Percentiles rank a stretch among this genome's conserved stretches.
Conservation (phyloP, 2,797 vertebrate species). For the Threskiornis aethiopicus region DNA sequence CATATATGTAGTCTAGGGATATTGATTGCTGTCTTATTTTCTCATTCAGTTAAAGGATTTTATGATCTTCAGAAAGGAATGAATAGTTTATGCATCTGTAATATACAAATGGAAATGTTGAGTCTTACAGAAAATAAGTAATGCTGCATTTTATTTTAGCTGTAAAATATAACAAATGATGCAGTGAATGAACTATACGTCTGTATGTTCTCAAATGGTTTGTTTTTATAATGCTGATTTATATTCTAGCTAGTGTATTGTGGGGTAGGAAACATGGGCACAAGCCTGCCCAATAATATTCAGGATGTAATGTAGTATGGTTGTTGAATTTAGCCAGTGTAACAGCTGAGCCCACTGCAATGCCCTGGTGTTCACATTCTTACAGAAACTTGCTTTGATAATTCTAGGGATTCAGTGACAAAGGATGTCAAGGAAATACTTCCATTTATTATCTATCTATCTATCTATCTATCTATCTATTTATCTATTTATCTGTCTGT, state of each 20-base stretch:
- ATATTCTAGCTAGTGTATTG: not conserved
- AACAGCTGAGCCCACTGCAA: not conserved
- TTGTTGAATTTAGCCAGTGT: not conserved
- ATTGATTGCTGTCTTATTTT: not conserved
- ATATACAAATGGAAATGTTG: not conserved
- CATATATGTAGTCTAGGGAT: not conserved
- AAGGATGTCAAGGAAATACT: not conserved
- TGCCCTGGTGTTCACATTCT: not conserved
- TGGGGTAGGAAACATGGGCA: not conserved
- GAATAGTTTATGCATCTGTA: not conserved
- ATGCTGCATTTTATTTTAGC: not conserved
- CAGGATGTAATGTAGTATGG: too few relatives aligned
- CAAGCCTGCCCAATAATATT: not conserved
- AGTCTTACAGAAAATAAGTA: not conserved
- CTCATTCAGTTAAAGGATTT: not conserved
- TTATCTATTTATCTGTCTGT: not conserved
- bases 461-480: not conserved
- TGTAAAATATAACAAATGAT: not conserved
- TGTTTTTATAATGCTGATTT: not conserved
- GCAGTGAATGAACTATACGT: not conserved
- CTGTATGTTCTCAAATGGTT: not conserved
- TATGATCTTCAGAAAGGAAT: not conserved
- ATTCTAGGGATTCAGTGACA: not conserved
- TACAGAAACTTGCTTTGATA: not conserved
- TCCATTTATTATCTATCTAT: not conserved